These are phyloP conservation scores for Acholoe squamosa DNA, from an alignment of 2,888 invertebrate genomes.

Conservation along the genomic window DNA sequence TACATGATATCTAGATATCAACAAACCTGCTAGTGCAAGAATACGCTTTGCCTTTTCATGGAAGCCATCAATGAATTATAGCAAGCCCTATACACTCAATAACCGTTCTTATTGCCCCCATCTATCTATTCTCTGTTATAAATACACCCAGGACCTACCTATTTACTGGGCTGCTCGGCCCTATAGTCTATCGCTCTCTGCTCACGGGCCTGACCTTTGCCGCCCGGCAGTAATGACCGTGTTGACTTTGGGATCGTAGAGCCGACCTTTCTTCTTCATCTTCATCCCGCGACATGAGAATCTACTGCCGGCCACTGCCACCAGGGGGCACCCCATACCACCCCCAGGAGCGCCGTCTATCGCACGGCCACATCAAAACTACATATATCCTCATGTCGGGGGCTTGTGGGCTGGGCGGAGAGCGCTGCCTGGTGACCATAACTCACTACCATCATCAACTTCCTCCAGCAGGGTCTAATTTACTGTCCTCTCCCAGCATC, in stretches of 20 bases:
- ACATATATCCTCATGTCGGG: conserved; percentile 45
- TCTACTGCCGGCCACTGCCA: conserved; percentile 9
- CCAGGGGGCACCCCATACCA: background rate
- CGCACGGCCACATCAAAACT: conserved; percentile 6
- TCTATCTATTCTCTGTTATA: too few species aligned
- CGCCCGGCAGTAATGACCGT: conserved; percentile 31
- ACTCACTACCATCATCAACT: conserved; percentile 38
- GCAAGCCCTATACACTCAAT: too few species aligned
- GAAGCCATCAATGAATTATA: too few species aligned
- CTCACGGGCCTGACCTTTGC: conserved; percentile 12
- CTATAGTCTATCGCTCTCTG: background rate
- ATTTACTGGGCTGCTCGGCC: too few species aligned
- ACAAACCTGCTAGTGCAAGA: too few species aligned
- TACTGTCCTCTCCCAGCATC: background rate
- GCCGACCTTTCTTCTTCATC: conserved; percentile 43
- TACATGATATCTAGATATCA: too few species aligned
- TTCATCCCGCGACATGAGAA: conserved; percentile 42
- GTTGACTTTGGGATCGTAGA: conserved; percentile 46
- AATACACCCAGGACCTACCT: too few species aligned
- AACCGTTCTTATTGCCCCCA: too few species aligned
- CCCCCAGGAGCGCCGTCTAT: background rate
- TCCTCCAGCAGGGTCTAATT: background rate
- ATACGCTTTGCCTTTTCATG: too few species aligned
- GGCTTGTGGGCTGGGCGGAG: background rate
- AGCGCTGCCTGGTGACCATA: background rate